Conservation (phyloP, 1,140 invertebrate genomes). For the Lepidurus packardi region DNA sequence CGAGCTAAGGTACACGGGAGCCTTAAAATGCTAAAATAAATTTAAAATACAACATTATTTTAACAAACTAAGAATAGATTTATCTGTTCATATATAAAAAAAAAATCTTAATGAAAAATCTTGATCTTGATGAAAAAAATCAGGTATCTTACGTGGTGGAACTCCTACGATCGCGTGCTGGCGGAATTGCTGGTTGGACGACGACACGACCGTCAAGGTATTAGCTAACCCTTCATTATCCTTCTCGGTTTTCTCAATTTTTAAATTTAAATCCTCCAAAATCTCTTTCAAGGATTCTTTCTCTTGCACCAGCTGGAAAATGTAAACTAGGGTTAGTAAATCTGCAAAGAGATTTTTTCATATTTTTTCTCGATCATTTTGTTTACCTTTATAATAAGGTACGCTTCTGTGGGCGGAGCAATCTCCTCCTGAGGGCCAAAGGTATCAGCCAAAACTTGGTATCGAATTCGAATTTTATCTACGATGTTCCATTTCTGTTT, state of each 20-base stretch:
- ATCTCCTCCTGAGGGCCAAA: background rate
- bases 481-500: background rate
- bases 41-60: too few species aligned
- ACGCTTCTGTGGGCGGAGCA: slow-evolving; percentile 22
- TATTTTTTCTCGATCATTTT: slow-evolving; percentile 4
- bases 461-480: background rate
- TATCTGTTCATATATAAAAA: too few species aligned
- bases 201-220: slow-evolving; percentile 13
- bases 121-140: too few species aligned
- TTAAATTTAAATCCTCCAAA: background rate
- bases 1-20: too few species aligned
- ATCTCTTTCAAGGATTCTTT: slow-evolving; percentile 26
- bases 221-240: slow-evolving; percentile 26
- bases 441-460: slow-evolving; percentile 4
- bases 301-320: slow-evolving; percentile 16
- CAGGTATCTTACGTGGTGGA: background rate
- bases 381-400: slow-evolving; percentile 27
- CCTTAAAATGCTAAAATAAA: too few species aligned
- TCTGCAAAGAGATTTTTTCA: too few species aligned
- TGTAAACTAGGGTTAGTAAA: background rate
- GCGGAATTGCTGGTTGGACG: slow-evolving; percentile 28
- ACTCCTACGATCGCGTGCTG: slow-evolving; percentile 24
- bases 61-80: too few species aligned
- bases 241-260: slow-evolving; percentile 23
- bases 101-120: background rate